Evolutionary conservation across 2,888 invertebrate species (phyloP), one percentile per base, ranked within the genome.

Genomic region (Drosophila setosimentum): DNA sequence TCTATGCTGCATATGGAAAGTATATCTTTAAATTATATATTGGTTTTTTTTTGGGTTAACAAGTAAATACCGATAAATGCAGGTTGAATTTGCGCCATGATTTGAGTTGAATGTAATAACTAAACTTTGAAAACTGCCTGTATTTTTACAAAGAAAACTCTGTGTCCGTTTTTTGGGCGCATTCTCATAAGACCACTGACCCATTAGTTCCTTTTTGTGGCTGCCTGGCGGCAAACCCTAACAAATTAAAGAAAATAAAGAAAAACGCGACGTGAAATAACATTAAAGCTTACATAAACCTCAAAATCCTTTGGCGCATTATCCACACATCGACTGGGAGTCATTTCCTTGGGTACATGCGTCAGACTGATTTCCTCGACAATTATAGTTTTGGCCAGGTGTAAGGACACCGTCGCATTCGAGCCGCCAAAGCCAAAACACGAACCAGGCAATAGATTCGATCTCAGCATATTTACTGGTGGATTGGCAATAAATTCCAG

Each of bases 231-330:
- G 1, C 8, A 88, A 29, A 0, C 89, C 91, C 91, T 91, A 42
- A 29, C 35, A 5, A 29, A 37, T 21, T 2, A 16, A 50, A 32
- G 1, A 18, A 50, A 37, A 30, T 30, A 45, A 16, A 51, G 3
- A 55, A 18, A 10, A 21, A 0, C 2, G 4, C 2, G 6, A 13
- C 5, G 10, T 4, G 8, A 24, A 8, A 13, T 11, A 1, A 8
- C 6, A 57, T 4, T 16, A 0, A 0, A 11, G 11, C 85, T 74
- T 74, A 91, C 92, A 57, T 78, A 81, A 61, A 91, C 81, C 21
- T 82, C 74, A 50, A 92, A 91, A 1, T 82, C 72, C 33, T 90
- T 91, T 0, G 92, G 92, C 7, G 92, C 92, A 60, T 85, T 92
- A 10, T 80, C 68, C 0, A 74, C 83, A 48, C 82, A 81, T 2